Evolutionary conservation across 2,888 invertebrate species (phyloP), one percentile per base, ranked within the genome.

Genomic region (Xestia xanthographa): DNA sequence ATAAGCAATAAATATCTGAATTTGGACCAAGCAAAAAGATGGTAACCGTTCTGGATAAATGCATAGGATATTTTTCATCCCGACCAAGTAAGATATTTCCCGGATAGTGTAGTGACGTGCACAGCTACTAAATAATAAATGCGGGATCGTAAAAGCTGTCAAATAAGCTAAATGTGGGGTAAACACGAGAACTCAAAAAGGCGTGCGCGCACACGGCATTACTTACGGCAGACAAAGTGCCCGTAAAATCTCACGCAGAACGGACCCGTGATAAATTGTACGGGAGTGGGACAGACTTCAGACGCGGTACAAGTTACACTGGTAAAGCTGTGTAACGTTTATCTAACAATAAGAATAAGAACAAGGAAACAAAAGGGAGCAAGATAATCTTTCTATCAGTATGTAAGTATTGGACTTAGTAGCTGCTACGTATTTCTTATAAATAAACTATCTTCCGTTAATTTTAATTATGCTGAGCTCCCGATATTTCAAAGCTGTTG

Each of bases 201-300:
- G 89, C 90, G 90, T 89, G 87, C 83, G 41, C 82, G 34, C 82
- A 84, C 83, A 77, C 84, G 78, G 84, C 89, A 92, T 91, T 89
- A 91, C 85, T 91, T 89, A 88, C 82, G 86, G 43, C 84, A 89
- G 88, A 90, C 91, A 91, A 91, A 93, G 92, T 91, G 92, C 87
- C 88, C 90, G 90, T 91, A 90, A 92, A 92, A 92, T 92, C 92
- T 90, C 86, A 87, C 89, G 89, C 91, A 92, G 91, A 87, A 87
- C 86, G 86, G 86, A 85, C 83, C 85, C 62, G 82, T 91, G 90
- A 93, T 90, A 91, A 91, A 92, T 91, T 80, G 88, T 86, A 80
- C 83, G 86, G 82, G n/a, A n/a, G n/a, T n/a, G n/a, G n/a, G 82
- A 78, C 83, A 79, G 75, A 69, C 76, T 82, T 77, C 72, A 73